A percentile compares a stretch with the other conserved stretches of the same genome.
Evolutionary conservation across 1,140 invertebrate genomes (phyloP).

Genomic region (Ostrea denselamellosa): DNA sequence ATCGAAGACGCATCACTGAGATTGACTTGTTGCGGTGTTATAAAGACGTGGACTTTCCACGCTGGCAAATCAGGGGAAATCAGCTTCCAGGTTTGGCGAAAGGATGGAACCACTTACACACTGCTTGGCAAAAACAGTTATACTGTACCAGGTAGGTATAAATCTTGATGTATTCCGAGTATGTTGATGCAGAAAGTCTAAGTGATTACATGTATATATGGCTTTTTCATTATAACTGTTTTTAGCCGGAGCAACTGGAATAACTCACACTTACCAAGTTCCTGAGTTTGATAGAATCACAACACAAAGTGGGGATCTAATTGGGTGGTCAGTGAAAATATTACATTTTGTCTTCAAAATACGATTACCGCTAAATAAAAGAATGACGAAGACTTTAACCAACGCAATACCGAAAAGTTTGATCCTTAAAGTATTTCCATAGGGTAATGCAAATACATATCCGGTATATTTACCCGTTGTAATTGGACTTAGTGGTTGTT

Average conservation of each 20-base stretch:
- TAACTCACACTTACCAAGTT: background rate
- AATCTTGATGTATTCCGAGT: no score
- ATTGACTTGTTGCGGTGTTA: background rate
- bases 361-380: no score
- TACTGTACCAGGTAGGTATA: background rate
- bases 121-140: background rate
- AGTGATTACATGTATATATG: background rate
- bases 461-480: no score
- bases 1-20: background rate
- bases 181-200: background rate
- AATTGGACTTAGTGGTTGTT: no score
- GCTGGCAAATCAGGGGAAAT: background rate
- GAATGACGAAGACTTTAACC: no score
- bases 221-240: background rate
- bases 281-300: background rate
- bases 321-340: background rate
- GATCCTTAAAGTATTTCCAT: no score
- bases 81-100: background rate
- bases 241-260: background rate
- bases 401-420: no score
- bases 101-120: background rate
- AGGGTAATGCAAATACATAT: no score
- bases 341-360: background rate
- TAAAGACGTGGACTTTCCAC: background rate
- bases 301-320: background rate